Percentiles rank a stretch among this genome's conserved stretches.
These are phyloP conservation scores for Cyanoramphus novaezelandiae DNA, from an alignment of 2,113 vertebrate genomes.

Conservation along the genomic window DNA sequence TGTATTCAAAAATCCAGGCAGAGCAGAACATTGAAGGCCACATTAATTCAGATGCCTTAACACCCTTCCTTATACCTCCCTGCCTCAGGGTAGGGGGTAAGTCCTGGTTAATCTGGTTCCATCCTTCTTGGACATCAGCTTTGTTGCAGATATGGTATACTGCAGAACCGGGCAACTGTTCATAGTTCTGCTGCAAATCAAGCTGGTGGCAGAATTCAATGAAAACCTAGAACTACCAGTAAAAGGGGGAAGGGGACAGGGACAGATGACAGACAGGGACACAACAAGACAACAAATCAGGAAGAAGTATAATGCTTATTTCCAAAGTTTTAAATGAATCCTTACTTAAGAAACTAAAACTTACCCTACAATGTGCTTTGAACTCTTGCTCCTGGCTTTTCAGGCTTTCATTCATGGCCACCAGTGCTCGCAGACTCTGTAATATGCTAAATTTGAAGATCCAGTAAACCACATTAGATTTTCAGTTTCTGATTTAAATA, in stretches of 20 bases:
- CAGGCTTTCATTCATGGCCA: slow-evolving; percentile 92
- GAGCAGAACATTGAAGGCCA: not conserved
- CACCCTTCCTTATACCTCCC: not conserved
- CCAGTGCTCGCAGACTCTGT: slow-evolving; percentile 86
- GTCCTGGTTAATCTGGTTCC: not conserved
- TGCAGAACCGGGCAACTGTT: not conserved
- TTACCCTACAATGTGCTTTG: slow-evolving; percentile 91
- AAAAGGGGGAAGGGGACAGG: not conserved
- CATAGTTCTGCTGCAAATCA: not conserved
- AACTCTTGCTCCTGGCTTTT: slow-evolving; percentile 95
- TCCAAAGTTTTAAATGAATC: not conserved
- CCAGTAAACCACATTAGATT: not conserved
- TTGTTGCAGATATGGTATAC: not conserved
- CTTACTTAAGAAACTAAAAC: slow-evolving; percentile 2
- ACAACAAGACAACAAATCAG: not conserved
- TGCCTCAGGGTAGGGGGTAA: not conserved
- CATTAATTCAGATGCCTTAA: not conserved
- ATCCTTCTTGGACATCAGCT: not conserved
- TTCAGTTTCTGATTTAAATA: not conserved
- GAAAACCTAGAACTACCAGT: not conserved
- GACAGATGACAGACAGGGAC: not conserved
- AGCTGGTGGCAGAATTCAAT: not conserved
- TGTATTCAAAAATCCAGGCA: not conserved
- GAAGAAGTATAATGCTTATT: not conserved
- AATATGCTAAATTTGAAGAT: slow-evolving; percentile 77